These are phyloP conservation scores for Aviceda subcristata DNA, from an alignment of 2,113 vertebrate genomes.

Conservation along the genomic window DNA sequence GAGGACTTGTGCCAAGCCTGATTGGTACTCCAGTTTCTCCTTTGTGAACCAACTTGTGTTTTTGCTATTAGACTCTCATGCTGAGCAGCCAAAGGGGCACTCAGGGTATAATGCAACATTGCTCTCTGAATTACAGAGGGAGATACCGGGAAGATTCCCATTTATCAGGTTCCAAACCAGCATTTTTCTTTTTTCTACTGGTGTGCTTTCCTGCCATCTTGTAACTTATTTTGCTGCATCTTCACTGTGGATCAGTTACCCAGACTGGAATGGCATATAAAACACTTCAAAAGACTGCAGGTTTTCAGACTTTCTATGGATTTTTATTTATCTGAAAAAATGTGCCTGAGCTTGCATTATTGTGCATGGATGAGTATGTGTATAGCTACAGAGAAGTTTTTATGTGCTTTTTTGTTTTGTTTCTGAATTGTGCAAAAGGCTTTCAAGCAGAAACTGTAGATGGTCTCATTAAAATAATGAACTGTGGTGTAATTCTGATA, in stretches of 20 bases:
- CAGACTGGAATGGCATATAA: not conserved
- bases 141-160: not conserved
- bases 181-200: not conserved
- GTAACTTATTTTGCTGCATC: not conserved
- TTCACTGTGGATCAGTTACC: not conserved
- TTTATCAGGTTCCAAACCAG: not conserved
- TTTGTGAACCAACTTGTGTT: not conserved
- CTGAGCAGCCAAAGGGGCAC: not conserved
- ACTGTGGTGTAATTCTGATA: not conserved
- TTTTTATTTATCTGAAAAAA: not conserved
- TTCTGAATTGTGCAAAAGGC: not conserved
- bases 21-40: not conserved
- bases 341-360: not conserved
- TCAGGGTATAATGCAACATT: not conserved
- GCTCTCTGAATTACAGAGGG: not conserved
- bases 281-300: not conserved
- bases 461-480: not conserved
- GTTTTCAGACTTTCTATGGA: not conserved
- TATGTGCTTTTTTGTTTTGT: not conserved
- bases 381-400: not conserved
- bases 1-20: not conserved
- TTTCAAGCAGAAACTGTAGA: not conserved
- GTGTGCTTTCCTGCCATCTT: not conserved
- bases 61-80: not conserved
- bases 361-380: not conserved